Evolutionary conservation across 2,113 vertebrate species (phyloP).

Genomic region (Nematolebias whitei): DNA sequence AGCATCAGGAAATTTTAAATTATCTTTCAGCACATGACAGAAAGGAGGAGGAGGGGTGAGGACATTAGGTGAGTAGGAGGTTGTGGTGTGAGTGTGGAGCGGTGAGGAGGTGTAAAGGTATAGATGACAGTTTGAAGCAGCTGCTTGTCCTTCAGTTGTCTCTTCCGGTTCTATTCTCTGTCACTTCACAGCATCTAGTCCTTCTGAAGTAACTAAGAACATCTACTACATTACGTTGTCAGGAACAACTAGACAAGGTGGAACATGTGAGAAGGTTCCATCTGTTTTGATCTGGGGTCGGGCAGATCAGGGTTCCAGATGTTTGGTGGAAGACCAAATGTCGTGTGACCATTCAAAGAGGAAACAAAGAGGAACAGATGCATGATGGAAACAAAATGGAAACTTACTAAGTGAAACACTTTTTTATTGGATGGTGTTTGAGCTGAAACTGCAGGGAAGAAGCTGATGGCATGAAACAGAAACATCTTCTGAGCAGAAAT

Average conservation of each 20-base stretch:
- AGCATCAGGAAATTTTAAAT: slow-evolving; percentile 34
- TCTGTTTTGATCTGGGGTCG: neutral
- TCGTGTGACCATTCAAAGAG: no score
- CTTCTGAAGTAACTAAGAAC: no score
- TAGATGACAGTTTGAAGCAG: neutral
- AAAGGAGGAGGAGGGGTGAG: neutral
- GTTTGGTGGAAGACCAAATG: neutral
- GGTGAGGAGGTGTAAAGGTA: neutral
- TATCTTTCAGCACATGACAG: slow-evolving; percentile 35
- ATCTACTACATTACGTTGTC: no score
- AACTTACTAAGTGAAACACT: no score
- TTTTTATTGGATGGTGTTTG: no score
- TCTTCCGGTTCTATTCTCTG: neutral
- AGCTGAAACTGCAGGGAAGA: no score
- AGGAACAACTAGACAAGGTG: no score
- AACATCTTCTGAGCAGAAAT: neutral
- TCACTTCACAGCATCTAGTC: no score
- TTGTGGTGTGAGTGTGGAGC: neutral
- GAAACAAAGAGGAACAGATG: no score
- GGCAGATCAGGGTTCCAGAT: neutral
- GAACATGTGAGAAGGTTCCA: neutral
- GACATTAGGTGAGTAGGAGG: neutral
- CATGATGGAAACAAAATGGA: no score
- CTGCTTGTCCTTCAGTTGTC: neutral
- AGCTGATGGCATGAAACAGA: neutral